phyloP scores from a whole-genome alignment of 2,888 invertebrate species.

The Smittia sp. region DNA sequence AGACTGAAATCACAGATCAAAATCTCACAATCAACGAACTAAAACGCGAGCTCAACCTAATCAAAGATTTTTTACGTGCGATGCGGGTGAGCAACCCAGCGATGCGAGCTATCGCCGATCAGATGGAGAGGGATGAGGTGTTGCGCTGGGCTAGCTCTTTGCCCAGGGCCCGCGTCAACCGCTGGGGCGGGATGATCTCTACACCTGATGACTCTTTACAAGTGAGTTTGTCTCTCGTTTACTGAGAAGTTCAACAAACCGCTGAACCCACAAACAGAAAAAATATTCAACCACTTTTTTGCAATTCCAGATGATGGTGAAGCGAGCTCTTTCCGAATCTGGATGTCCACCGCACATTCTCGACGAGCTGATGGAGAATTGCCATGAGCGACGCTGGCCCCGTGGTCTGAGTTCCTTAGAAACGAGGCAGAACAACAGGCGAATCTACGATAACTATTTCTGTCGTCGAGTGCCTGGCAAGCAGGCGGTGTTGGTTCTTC shows the following conservation, averaged over 20 bases:
- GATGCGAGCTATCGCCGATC: constrained; percentile 87
- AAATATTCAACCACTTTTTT: constrained; percentile 44
- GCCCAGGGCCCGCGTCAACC: constrained; percentile 80
- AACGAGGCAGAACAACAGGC: constrained; percentile 88
- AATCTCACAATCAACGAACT: constrained; percentile 85
- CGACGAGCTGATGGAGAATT: constrained; percentile 94
- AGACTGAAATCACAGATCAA: constrained; percentile 82
- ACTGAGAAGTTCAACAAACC: too few relatives aligned
- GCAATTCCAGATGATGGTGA: constrained; percentile 92
- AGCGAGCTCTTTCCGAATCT: constrained; percentile 86
- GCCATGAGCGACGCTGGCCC: constrained; percentile 95
- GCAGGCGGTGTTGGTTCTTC: constrained; percentile 91
- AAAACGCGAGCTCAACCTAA: constrained; percentile 79
- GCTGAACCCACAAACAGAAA: too few relatives aligned
- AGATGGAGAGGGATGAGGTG: constrained; percentile 93
- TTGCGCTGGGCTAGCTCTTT: constrained; percentile 83
- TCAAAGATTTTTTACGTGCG: constrained; percentile 92
- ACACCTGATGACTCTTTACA: constrained; percentile 93
- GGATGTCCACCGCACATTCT: constrained; percentile 92
- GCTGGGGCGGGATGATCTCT: constrained; percentile 99
- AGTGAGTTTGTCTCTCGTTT: too few relatives aligned
- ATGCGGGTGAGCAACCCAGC: constrained; percentile 90
- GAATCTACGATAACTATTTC: constrained; percentile 88
- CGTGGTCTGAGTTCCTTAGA: constrained; percentile 88
- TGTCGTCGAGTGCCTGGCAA: constrained; percentile 93